Conservation (phyloP, 2,797 vertebrate species). For the Esox masquinongy region DNA sequence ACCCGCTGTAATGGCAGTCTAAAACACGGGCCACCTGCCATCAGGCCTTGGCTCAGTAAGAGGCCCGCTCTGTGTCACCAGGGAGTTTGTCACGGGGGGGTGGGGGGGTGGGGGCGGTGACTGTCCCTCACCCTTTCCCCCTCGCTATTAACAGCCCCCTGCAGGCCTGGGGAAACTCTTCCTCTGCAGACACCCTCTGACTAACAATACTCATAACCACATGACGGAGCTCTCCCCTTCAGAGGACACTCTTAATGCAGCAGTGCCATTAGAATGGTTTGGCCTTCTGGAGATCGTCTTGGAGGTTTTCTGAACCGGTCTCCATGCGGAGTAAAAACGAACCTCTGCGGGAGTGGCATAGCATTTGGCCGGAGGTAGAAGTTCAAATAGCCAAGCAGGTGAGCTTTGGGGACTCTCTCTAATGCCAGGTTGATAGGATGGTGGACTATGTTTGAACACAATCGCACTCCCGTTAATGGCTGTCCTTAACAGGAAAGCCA, state of each 20-base stretch:
- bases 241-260: background rate
- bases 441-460: background rate
- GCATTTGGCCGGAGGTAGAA: too few relatives aligned
- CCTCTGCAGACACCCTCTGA: background rate
- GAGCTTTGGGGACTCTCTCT: background rate
- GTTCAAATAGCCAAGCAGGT: background rate
- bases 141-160: background rate
- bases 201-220: background rate
- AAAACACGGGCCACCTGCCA: background rate
- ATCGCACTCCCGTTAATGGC: background rate
- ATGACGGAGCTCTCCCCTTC: background rate
- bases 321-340: too few relatives aligned
- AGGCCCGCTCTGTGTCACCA: background rate
- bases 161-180: background rate
- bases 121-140: constrained; percentile 5
- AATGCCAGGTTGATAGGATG: background rate
- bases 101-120: constrained; percentile 11
- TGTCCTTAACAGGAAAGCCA: background rate
- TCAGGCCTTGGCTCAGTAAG: background rate
- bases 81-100: background rate
- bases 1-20: background rate
- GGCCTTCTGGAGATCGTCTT: too few relatives aligned
- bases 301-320: too few relatives aligned
- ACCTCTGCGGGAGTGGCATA: too few relatives aligned
- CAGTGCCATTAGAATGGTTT: too few relatives aligned